Conservation (phyloP, 2,797 vertebrate genomes). For the Onychomys leucogaster region DNA sequence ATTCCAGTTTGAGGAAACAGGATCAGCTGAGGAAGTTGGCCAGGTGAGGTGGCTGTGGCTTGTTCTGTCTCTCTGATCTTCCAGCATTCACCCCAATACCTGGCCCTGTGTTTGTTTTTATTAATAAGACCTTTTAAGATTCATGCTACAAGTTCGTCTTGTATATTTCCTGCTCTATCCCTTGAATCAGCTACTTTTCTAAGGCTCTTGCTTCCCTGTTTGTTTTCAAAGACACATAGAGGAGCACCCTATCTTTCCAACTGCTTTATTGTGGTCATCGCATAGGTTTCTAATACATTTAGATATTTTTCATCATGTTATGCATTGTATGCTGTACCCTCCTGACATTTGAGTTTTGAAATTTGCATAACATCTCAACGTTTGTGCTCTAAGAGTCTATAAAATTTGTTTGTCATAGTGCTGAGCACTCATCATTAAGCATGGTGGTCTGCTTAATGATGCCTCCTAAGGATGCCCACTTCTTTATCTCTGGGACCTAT, state of each 20-base stretch:
- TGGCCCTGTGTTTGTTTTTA: no score
- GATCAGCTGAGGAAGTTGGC: no score
- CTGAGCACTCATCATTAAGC: background rate
- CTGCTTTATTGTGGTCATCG: background rate
- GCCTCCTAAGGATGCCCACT: background rate
- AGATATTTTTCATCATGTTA: background rate
- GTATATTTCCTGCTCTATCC: background rate
- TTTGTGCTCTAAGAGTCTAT: background rate
- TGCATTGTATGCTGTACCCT: background rate
- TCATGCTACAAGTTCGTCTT: no score
- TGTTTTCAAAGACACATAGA: background rate
- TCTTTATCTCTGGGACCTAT: background rate
- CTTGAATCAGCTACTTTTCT: background rate
- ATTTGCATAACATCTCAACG: background rate
- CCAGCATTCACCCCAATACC: no score
- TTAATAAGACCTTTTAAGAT: no score
- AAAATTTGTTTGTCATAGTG: background rate
- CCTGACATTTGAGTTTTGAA: background rate
- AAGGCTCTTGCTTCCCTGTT: background rate
- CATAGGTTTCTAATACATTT: background rate
- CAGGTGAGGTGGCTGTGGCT: no score
- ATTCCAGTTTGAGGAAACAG: no score
- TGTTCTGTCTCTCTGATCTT: no score
- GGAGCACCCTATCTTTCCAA: background rate
- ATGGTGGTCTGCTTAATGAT: background rate